Percentiles rank a stretch among this genome's conserved stretches.
phyloP scores from a whole-genome alignment of 2,113 vertebrate species.

The Nycticebus coucang region DNA sequence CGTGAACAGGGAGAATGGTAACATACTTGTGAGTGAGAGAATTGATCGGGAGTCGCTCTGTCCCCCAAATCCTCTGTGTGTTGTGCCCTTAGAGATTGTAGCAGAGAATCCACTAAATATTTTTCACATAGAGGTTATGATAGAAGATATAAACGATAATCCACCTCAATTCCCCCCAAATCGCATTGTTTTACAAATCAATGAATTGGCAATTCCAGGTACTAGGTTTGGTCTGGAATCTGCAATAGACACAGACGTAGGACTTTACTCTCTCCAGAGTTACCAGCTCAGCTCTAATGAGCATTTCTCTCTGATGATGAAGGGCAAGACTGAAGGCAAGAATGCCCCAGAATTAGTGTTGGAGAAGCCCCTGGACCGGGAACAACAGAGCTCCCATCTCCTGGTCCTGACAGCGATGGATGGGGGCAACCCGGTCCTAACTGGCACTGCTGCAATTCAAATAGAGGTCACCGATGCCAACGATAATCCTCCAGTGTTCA shows the following conservation, averaged over 20 bases:
- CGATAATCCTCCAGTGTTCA: constrained; percentile 87
- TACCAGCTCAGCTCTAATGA: constrained; percentile 84
- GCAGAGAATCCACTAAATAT: constrained; percentile 87
- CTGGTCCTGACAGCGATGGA: constrained; percentile 87
- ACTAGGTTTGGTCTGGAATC: constrained; percentile 78
- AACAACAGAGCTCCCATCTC: constrained; percentile 73
- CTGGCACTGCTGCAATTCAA: constrained; percentile 82
- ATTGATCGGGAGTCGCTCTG: constrained; percentile 83
- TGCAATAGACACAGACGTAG: constrained; percentile 83
- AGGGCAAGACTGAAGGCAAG: constrained; percentile 78
- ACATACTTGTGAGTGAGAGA: constrained; percentile 82
- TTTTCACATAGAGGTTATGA: constrained; percentile 82
- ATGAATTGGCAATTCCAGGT: constrained; percentile 80
- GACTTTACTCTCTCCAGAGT: constrained; percentile 84
- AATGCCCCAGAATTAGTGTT: constrained; percentile 83
- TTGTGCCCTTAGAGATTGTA: constrained; percentile 84
- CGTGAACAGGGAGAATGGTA: constrained; percentile 75
- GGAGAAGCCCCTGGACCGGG: constrained; percentile 86
- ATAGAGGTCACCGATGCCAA: constrained; percentile 87
- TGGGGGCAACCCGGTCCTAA: constrained; percentile 84
- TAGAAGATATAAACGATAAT: constrained; percentile 89
- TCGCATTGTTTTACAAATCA: constrained; percentile 79
- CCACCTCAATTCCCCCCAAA: constrained; percentile 80
- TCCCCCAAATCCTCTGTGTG: constrained; percentile 74
- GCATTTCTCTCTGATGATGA: constrained; percentile 81